Evolutionary conservation across 2,113 vertebrate genomes (phyloP), one percentile per base, ranked within the genome.

Genomic region (Notiomystis cincta): DNA sequence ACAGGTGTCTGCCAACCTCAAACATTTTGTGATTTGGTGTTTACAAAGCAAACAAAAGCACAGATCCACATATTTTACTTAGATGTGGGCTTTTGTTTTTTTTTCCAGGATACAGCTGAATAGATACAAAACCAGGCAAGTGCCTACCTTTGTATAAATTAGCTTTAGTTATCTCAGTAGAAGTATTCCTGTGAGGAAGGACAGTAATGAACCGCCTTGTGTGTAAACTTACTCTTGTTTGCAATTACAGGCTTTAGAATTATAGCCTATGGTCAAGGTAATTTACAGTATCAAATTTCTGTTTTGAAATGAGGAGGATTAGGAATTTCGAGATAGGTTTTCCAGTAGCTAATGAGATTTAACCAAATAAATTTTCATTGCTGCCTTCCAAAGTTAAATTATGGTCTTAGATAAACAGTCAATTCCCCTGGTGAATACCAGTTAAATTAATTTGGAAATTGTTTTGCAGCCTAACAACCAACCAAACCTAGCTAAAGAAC

Each of bases 351-450:
- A 91, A 65, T 87, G 30, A 87, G 77, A 82, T 93, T 90, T 94
- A 91, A 82, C 81, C 54, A 87, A 85, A 89, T 77, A 73, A 82
- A 91, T 70, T 88, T 85, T 85, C 70, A 47, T 69, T 91, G 28
- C 54, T 94, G 37, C 57, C 22, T 95, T 91, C 66, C 82, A 82
- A 89, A 91, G 50, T 80, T 94, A 82, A 96, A 95, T 91, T 76
- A 84, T 23, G 13, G 23, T 80, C 47, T 87, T 91, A 54, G 10
- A 50, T 77, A 91, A 94, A 58, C 44, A 77, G 35, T 88, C 82
- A 61, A 96, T 90, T 95, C 31, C 42, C 50, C 47, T 28, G 25
- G 54, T 70, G 78, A 88, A 77, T 82, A 69, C 73, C n/a, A 61
- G 53, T 65, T 94, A 90, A 93, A 90, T 70, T 14, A 80, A 72